Evolutionary conservation across 2,888 invertebrate genomes (phyloP).

Genomic region (Alentia gelatinosa): DNA sequence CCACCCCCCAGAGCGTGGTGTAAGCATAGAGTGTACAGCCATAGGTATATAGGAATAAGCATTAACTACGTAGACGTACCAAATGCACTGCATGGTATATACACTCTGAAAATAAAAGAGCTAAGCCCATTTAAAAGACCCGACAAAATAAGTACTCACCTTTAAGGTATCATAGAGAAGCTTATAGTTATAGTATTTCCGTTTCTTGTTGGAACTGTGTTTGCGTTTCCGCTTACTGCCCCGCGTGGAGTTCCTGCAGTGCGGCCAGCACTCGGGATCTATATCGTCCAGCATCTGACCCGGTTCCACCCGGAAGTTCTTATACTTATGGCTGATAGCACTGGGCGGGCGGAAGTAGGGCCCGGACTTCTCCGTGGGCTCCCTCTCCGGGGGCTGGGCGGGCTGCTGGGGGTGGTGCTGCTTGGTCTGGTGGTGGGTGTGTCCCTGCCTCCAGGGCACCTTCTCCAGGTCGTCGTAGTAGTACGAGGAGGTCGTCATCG

Average conservation of each 20-base stretch:
- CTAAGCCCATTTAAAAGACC: too few relatives aligned
- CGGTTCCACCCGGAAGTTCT: conserved; percentile 31
- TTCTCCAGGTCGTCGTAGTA: conserved; percentile 19
- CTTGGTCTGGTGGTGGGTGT: conserved; percentile 30
- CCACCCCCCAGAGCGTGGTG: too few relatives aligned
- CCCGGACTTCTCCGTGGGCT: conserved; percentile 14
- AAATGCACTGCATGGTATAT: too few relatives aligned
- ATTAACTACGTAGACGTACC: too few relatives aligned
- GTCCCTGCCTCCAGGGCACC: conserved; percentile 33
- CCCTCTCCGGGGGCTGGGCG: not conserved
- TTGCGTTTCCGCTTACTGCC: conserved; percentile 54
- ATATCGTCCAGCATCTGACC: not conserved
- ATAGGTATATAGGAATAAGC: too few relatives aligned
- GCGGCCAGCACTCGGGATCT: conserved; percentile 53
- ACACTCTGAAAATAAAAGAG: too few relatives aligned
- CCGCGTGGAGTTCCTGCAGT: conserved; percentile 14
- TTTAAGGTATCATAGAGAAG: conserved; percentile 55
- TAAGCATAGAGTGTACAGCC: too few relatives aligned
- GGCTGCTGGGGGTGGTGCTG: not conserved
- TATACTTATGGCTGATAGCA: conserved; percentile 45
- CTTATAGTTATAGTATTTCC: conserved; percentile 56
- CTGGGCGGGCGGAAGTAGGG: conserved; percentile 55
- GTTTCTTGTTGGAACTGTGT: conserved; percentile 31
- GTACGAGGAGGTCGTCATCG: not conserved
- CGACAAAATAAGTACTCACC: not conserved